Evolutionary conservation across 1,140 invertebrate genomes (phyloP), one percentile per base, ranked within the genome.

Genomic region (Macrobrachium rosenbergii): DNA sequence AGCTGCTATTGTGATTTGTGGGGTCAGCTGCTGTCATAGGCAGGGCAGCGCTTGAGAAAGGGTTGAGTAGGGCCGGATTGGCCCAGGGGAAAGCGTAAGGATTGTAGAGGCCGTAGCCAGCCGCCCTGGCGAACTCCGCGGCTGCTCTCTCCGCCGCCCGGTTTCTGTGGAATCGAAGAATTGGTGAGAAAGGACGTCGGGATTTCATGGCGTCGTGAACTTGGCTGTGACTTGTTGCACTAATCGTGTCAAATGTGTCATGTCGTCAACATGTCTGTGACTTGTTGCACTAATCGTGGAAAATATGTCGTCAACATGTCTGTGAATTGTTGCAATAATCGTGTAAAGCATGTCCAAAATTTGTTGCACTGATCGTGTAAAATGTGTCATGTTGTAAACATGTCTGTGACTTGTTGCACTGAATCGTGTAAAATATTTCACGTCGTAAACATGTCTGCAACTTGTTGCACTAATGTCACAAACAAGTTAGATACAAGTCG

Each of bases 81-180:
- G 88, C 77, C 91, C 91, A 91, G 0, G 92, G 92, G 59, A 92
- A 91, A 63, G 90, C 90, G 80, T 92, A 92, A 2, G 92, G 91
- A 87, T 92, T 91, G 92, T 97, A 97, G 1, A 97, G 92, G 0
- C 96, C 96, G 91, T 98, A 98, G 21, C 96, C 96, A 1, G 97
- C 96, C 0, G 97, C 97, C 5, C 97, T 92, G 0, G 97, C 97
- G 91, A 98, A 98, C 92, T 98, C 97, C 0, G 97, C 97, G 0
- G 97, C 97, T 0, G 97, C 97, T n/a, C 97, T 92, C 91, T 98
- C 97, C 0, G 97, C 97, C 0, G 97, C 97, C 19, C 97, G 93
- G 91, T 98, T 98, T 81, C 97, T 89, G 89, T 21, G 3, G 64
- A 43, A 43, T 11, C 21, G 8, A 21, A 8, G 23, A 37, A 0